phyloP scores from a whole-genome alignment of 2,797 vertebrate genomes.

The Lates japonicus region DNA sequence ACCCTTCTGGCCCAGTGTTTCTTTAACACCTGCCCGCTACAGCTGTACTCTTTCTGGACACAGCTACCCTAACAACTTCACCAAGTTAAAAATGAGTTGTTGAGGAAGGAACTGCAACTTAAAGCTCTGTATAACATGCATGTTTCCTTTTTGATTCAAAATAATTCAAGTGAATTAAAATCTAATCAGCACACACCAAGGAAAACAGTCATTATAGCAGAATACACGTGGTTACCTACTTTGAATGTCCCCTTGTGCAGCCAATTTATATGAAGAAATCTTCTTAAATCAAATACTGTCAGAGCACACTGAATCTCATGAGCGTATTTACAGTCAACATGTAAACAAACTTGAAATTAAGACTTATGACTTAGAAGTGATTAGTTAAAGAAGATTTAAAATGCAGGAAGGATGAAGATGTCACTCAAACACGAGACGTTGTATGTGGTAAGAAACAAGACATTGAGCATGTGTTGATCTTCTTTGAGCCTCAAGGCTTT shows the following conservation, averaged over 20 bases:
- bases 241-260: neutral
- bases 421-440: slow-evolving; percentile 58
- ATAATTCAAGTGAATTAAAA: slow-evolving; percentile 1
- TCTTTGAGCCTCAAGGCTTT: slow-evolving; percentile 59
- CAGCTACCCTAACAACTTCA: slow-evolving; percentile 15
- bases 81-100: neutral
- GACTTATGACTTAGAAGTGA: slow-evolving; percentile 62
- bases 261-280: slow-evolving; percentile 26
- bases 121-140: neutral
- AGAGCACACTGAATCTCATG: slow-evolving; percentile 32
- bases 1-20: slow-evolving; percentile 52
- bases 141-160: slow-evolving; percentile 11
- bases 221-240: slow-evolving; percentile 3
- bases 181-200: neutral
- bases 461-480: slow-evolving; percentile 61
- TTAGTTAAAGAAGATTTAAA: slow-evolving; percentile 77
- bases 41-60: slow-evolving; percentile 45
- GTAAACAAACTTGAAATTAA: slow-evolving; percentile 70
- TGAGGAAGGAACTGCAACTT: neutral
- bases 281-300: slow-evolving; percentile 52
- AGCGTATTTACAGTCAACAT: slow-evolving; percentile 69
- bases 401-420: slow-evolving; percentile 69
- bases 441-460: slow-evolving; percentile 54
- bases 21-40: slow-evolving; percentile 42
- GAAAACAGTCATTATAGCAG: neutral